These are phyloP conservation scores for Lota lota DNA, from an alignment of 2,113 vertebrate genomes.

Conservation along the genomic window DNA sequence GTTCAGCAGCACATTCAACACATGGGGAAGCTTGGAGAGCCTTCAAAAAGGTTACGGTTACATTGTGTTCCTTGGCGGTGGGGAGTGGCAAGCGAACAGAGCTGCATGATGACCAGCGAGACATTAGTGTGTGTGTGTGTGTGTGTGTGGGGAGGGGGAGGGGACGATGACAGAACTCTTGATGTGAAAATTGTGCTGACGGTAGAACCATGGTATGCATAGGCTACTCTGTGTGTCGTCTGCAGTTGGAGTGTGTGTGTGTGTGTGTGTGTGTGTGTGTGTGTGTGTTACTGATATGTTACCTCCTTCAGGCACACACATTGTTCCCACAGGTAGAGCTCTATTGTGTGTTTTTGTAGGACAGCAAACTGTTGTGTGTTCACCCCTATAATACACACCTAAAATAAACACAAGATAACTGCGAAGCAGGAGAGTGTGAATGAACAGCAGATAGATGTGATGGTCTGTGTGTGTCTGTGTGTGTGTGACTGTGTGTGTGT, in stretches of 20 bases:
- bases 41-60: slow-evolving; percentile 2
- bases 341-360: slow-evolving; percentile 49
- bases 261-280: slow-evolving; percentile 24
- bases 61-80: slow-evolving; percentile 21
- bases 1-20: slow-evolving; percentile 35
- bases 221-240: no score
- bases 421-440: not conserved
- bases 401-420: slow-evolving; percentile 33
- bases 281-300: slow-evolving; percentile 19
- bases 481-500: not conserved
- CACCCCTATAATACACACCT: slow-evolving; percentile 37
- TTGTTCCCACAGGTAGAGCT: slow-evolving; percentile 35
- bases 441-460: not conserved
- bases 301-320: slow-evolving; percentile 11
- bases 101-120: no score
- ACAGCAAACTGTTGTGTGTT: slow-evolving; percentile 43
- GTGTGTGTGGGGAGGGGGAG: no score
- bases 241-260: slow-evolving; percentile 11
- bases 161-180: no score
- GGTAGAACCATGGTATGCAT: no score
- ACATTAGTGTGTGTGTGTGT: no score
- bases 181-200: no score
- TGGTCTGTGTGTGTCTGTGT: not conserved
- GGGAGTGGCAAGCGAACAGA: not conserved
- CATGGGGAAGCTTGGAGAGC: slow-evolving; percentile 27